Conservation (phyloP, 1,140 invertebrate genomes). For the Bilobella aurantiaca region DNA sequence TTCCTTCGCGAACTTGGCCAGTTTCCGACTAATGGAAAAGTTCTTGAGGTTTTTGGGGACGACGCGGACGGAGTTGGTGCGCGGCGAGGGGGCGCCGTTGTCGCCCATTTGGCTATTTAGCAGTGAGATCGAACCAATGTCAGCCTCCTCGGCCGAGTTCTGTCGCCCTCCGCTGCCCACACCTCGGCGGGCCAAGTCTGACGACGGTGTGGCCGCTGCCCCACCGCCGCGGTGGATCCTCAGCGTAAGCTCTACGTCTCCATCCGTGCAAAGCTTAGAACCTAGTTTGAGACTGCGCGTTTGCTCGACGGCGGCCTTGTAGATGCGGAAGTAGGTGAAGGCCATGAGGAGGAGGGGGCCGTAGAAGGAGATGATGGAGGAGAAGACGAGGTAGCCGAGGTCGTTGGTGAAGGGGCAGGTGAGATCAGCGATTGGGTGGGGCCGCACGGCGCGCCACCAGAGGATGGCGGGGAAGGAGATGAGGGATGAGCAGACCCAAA, state of each 20-base stretch:
- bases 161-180: slow-evolving; percentile 20
- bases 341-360: slow-evolving; percentile 94
- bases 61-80: slow-evolving; percentile 30
- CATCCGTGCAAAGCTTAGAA: slow-evolving; percentile 52
- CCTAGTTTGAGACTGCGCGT: slow-evolving; percentile 79
- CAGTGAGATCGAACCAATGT: slow-evolving; percentile 28
- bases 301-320: slow-evolving; percentile 84
- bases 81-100: slow-evolving; percentile 17
- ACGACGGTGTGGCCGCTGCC: slow-evolving; percentile 40
- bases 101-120: slow-evolving; percentile 21
- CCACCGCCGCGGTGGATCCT: slow-evolving; percentile 83
- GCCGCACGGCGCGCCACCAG: slow-evolving; percentile 77
- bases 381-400: slow-evolving; percentile 80
- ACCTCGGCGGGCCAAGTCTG: background rate
- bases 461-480: slow-evolving; percentile 93
- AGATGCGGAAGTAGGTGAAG: slow-evolving; percentile 92
- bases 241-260: slow-evolving; percentile 70
- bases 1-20: slow-evolving; percentile 86
- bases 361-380: slow-evolving; percentile 95
- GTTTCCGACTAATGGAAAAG: slow-evolving; percentile 75
- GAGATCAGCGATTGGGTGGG: slow-evolving; percentile 59
- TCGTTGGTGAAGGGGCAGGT: slow-evolving; percentile 88
- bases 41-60: slow-evolving; percentile 52
- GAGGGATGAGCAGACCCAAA: slow-evolving; percentile 84
- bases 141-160: slow-evolving; percentile 29